A percentile compares a stretch with the other conserved stretches of the same genome.
Evolutionary conservation across 2,113 vertebrate genomes (phyloP).

Genomic region (Orcinus orca): DNA sequence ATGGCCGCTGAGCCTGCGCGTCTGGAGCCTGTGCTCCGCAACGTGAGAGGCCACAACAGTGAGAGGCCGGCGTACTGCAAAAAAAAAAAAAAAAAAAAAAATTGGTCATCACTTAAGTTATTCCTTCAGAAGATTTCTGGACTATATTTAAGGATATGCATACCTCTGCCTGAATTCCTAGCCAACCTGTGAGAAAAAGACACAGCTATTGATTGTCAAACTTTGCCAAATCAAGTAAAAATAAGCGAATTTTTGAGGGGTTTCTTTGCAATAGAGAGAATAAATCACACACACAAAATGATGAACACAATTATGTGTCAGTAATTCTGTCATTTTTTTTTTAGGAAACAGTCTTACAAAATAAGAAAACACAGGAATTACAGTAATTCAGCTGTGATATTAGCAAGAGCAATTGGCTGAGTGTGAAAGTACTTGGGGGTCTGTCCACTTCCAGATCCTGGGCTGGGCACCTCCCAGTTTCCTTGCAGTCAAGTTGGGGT

Average conservation of each 20-base stretch:
- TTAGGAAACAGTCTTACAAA: not conserved
- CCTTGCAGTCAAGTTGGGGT: not conserved
- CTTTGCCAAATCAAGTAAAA: not conserved
- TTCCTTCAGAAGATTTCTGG: slow-evolving; percentile 13
- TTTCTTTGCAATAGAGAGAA: not conserved
- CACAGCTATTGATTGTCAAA: not conserved
- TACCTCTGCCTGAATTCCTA: not conserved
- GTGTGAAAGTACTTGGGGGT: not conserved
- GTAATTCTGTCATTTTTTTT: slow-evolving; percentile 21
- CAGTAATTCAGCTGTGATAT: not conserved
- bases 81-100: slow-evolving; percentile 15
- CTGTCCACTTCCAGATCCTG: not conserved
- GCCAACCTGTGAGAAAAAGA: not conserved
- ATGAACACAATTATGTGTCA: not conserved
- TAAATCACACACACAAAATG: not conserved
- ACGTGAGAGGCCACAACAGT: no score
- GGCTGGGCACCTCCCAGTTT: not conserved
- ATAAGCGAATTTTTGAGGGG: not conserved
- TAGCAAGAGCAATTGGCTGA: not conserved
- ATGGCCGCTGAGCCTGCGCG: no score
- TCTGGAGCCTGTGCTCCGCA: no score
- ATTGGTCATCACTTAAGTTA: not conserved
- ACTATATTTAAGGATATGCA: not conserved
- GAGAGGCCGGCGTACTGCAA: no score
- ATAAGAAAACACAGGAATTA: not conserved